Evolutionary conservation across 2,888 invertebrate genomes (phyloP).

Genomic region (Therioaphis trifolii): DNA sequence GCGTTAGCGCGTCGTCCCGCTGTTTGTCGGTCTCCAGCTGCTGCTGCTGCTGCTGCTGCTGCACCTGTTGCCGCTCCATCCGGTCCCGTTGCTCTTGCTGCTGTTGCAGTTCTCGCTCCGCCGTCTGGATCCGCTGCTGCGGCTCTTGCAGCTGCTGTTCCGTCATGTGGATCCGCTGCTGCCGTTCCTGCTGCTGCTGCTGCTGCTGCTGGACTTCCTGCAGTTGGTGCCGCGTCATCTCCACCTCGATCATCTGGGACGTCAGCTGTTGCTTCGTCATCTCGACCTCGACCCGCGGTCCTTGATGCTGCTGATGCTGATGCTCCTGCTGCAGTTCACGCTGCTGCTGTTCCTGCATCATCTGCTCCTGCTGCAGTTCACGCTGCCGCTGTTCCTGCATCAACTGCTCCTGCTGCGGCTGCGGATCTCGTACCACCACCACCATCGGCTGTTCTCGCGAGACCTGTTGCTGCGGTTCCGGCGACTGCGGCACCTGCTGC

Average conservation of each 20-base stretch:
- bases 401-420: neutral
- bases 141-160: too few species aligned
- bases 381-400: neutral
- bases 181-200: neutral
- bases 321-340: neutral
- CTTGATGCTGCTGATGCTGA: conserved; percentile 1
- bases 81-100: too few species aligned
- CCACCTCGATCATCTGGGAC: too few species aligned
- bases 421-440: too few species aligned
- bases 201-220: neutral
- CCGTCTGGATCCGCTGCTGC: too few species aligned
- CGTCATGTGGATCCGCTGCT: too few species aligned
- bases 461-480: too few species aligned
- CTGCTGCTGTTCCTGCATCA: conserved; percentile 12
- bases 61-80: neutral
- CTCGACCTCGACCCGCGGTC: too few species aligned
- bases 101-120: too few species aligned
- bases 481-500: too few species aligned
- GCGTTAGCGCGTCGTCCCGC: neutral
- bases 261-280: neutral
- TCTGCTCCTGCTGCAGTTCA: neutral
- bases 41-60: neutral
- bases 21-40: neutral
- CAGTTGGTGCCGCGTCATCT: neutral
- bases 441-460: too few species aligned